Evolutionary conservation across 2,797 vertebrate species (phyloP), one percentile per base, ranked within the genome.

Genomic region (Dallia pectoralis): DNA sequence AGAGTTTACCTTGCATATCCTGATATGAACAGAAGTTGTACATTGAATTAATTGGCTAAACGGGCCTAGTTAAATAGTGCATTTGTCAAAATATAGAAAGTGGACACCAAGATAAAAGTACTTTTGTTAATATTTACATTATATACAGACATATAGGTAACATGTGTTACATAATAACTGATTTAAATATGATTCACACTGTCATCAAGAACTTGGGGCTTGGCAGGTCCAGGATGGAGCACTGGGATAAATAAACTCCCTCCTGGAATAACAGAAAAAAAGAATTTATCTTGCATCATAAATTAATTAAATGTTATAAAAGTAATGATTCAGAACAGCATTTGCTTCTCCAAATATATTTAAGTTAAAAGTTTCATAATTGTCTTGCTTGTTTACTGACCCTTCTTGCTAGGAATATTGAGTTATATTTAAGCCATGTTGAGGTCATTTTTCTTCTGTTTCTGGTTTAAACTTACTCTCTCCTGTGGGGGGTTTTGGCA

Each of bases 171-270:
- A 91, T 36, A 82, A 89, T 89, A 91, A 91, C 91, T 90, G 88
- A 32, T 12, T 81, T 72, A 29, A 19, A 29, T 22, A 4, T 65
- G 30, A 19, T 12, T 19, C 19, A 65, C 18, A 44, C 7, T 5
- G 33, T 33, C 3, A 9, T 93, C 75, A 92, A 1, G 32, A 62
- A 82, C 86, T 89, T 30, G 89, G 84, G 1, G 56, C 85, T 82
- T 93, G 93, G 76, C 93, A 94, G 69, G 87, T 92, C 93, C 93
- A 94, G 69, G 77, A 91, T 47, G 82, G 81, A 72, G 67, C 66
- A 19, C 91, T 91, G 14, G 82, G 79, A 19, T 92, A 91, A 33
- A 89, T 81, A 79, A 93, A 93, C 75, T 92, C 92, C 74, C 59
- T 86, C 90, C 93, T 94, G 62, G 69, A 81, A 27, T 82, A 86